Evolutionary conservation across 2,888 invertebrate genomes (phyloP).

Genomic region (Patella pellucida): DNA sequence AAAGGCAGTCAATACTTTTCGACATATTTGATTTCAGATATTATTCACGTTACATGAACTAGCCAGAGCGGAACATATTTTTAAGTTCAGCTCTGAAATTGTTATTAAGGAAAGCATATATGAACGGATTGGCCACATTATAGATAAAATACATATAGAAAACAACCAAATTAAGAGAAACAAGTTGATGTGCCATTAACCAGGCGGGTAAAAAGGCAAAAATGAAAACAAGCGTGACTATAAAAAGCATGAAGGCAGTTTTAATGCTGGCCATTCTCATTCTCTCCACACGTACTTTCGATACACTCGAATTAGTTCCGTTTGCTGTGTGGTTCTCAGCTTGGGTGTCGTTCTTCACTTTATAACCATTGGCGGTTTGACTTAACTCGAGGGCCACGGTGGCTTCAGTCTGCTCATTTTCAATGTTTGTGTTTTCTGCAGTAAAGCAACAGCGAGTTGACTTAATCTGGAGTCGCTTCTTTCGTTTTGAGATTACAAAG

Average conservation of each 20-base stretch:
- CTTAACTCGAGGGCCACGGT: constrained; percentile 38
- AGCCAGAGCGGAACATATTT: constrained; percentile 45
- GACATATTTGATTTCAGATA: no score
- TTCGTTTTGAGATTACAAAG: constrained; percentile 39
- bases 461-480: constrained; percentile 40
- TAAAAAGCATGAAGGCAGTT: constrained; percentile 70
- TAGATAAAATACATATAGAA: constrained; percentile 70
- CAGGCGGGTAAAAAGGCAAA: constrained; percentile 69
- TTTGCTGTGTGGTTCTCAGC: constrained; percentile 16
- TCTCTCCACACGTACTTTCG: constrained; percentile 55
- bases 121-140: constrained; percentile 70
- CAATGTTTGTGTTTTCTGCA: constrained; percentile 33
- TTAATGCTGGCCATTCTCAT: constrained; percentile 68
- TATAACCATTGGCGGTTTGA: constrained; percentile 36
- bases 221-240: constrained; percentile 70
- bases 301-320: constrained; percentile 32
- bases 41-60: neutral
- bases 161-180: constrained; percentile 57
- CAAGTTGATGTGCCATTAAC: constrained; percentile 62
- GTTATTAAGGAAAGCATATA: constrained; percentile 71
- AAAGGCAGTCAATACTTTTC: no score
- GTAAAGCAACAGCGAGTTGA: constrained; percentile 39
- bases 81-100: constrained; percentile 67
- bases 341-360: constrained; percentile 19
- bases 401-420: constrained; percentile 37